A percentile compares a stretch with the other conserved stretches of the same genome.
Evolutionary conservation across 2,888 invertebrate species (phyloP).

Genomic region (Lydus trimaculatus): DNA sequence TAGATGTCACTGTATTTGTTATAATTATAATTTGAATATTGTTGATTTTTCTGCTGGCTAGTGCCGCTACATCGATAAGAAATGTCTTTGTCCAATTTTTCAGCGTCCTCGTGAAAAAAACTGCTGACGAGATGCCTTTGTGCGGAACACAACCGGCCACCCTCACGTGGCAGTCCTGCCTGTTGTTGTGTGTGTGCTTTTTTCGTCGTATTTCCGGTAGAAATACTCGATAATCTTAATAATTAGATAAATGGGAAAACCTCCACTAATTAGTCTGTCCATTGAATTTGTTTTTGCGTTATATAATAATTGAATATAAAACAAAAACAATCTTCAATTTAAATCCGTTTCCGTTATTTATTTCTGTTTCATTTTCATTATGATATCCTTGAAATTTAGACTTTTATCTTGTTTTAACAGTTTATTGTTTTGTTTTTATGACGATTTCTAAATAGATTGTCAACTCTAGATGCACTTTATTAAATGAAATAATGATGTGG

Average conservation of each 20-base stretch:
- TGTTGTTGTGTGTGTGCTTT: no score
- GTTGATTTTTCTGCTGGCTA: neutral
- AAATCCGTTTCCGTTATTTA: neutral
- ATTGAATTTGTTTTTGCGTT: neutral
- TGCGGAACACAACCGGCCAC: no score
- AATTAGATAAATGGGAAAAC: neutral
- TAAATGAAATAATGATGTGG: neutral
- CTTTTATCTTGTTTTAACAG: neutral
- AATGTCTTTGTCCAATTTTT: no score
- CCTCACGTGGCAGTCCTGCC: no score
- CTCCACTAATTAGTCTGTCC: neutral
- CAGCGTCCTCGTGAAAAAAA: no score
- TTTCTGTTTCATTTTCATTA: neutral
- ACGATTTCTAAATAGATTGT: neutral
- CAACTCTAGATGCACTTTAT: neutral
- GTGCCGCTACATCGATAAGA: no score
- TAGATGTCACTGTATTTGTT: neutral
- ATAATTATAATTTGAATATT: neutral
- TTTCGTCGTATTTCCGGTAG: neutral
- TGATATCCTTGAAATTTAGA: neutral
- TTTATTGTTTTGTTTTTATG: neutral
- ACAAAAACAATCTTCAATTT: neutral
- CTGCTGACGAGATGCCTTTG: no score
- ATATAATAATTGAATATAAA: neutral
- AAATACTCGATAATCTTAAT: neutral